Base-by-base conservation (phyloP, 2,888 invertebrate genomes). In the Proisotoma minuta region DNA sequence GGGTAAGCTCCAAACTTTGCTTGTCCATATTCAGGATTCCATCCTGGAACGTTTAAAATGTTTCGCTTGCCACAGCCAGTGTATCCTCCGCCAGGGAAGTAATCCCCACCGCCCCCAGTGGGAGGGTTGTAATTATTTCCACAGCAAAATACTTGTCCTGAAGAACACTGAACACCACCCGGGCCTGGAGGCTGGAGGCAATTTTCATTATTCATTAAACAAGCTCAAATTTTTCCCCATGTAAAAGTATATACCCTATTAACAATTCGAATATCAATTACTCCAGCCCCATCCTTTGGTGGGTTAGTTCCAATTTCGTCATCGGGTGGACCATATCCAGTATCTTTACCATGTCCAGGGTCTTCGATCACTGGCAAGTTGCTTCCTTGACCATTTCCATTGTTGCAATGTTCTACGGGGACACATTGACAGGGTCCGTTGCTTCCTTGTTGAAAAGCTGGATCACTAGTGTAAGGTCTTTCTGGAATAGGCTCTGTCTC, bases 1-100 rank as follows among this genome's bases (percentile, higher is more conserved):
- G 88, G 88, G 77, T 83, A 87, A 71, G 85, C 85, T 15, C 87
- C 88, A 73, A 82, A 85, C 65, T 79, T 80, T 10, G 87, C 84
- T 76, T 73, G 69, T 51, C 73, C 73, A 51, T 73, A 70, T 40
- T 69, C 69, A 26, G 61, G 48, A 5, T 20, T 48, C 49, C 59
- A 65, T 27, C 64, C 65, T 15, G 71, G 68, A 22, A 71, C 65
- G 27, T 67, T 59, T 43, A 73, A 68, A 3, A 62, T 57, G 20
- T 63, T 58, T 48, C 57, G 62, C 3, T 28, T 48, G 20, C 73
- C 73, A 49, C 73, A 73, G n/a, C 47, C 59, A 10, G 53, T 62
- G 24, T 69, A 69, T 24, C 58, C 57, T 20, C 27, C 26, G 29
- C 62, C 62, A 15, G 57, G 57, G 12, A 50, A 39, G 2, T 10